A percentile compares a stretch with the other conserved stretches of the same genome.
Evolutionary conservation across 53 echinoderm and acorn worm genomes (phyloP).

Genomic region (Patiria pectinifera): DNA sequence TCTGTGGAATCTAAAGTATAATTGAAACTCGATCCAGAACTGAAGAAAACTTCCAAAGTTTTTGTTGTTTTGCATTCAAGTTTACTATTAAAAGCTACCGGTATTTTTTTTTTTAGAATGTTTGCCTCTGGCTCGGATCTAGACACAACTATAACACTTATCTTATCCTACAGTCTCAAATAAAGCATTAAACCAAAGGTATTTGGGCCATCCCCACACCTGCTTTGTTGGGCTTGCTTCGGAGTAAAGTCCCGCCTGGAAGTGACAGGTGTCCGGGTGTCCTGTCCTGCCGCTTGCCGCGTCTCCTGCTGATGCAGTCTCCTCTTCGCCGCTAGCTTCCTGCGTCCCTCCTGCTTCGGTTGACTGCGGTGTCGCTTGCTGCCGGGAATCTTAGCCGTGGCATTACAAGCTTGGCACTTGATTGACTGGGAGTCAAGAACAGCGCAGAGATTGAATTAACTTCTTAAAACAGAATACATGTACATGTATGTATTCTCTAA

Average conservation of each 20-base stretch:
- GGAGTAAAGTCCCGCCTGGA: neutral
- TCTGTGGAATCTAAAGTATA: too few species aligned
- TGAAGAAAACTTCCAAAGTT: too few species aligned
- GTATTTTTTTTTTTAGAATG: too few species aligned
- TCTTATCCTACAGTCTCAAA: neutral
- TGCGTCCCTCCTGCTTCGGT: neutral
- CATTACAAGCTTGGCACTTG: constrained; percentile 20
- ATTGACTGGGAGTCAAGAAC: neutral
- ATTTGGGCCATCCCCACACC: neutral
- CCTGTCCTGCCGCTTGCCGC: neutral
- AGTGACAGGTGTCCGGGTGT: neutral
- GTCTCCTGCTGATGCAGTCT: neutral
- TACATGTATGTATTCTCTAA: too few species aligned
- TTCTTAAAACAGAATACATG: too few species aligned
- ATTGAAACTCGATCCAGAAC: too few species aligned
- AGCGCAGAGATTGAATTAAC: neutral
- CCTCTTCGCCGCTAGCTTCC: neutral
- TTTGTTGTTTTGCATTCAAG: too few species aligned
- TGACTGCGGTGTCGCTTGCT: constrained; percentile 5
- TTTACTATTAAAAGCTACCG: too few species aligned
- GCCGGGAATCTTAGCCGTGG: constrained; percentile 17
- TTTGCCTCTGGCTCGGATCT: too few species aligned
- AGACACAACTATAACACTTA: too few species aligned
- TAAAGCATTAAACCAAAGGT: neutral
- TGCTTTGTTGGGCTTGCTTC: neutral